Evolutionary conservation across 2,797 vertebrate genomes (phyloP).

Genomic region (Sylvia borin): DNA sequence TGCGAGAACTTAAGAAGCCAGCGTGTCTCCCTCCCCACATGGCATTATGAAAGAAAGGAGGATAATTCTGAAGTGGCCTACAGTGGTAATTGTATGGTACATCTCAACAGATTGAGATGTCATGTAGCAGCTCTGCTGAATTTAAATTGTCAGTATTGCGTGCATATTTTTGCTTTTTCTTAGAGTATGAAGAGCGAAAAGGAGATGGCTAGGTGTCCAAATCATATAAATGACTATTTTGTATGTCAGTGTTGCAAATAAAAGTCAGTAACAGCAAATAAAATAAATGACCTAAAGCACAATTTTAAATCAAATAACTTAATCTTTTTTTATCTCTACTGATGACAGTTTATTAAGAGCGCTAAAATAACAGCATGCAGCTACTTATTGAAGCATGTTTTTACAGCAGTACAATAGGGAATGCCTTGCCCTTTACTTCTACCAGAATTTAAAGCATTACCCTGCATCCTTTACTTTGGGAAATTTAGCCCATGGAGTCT

Average conservation of each 20-base stretch:
- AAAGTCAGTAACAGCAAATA: background rate
- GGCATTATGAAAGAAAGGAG: constrained; percentile 22
- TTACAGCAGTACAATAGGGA: background rate
- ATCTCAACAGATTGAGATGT: constrained; percentile 55
- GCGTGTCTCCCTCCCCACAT: background rate
- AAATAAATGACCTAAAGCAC: background rate
- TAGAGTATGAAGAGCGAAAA: background rate
- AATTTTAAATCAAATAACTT: constrained; percentile 20
- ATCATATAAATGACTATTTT: background rate
- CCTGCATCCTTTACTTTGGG: background rate
- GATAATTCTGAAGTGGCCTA: constrained; percentile 56
- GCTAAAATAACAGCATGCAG: background rate
- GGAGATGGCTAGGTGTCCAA: constrained; percentile 13
- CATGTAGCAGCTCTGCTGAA: background rate
- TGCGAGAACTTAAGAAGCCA: constrained; percentile 12
- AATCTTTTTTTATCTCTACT: background rate
- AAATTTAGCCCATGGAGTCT: background rate
- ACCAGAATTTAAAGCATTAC: background rate
- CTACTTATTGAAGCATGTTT: background rate
- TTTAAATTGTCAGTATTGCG: background rate
- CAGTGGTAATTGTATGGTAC: constrained; percentile 32
- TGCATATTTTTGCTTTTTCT: constrained; percentile 22
- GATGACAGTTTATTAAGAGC: background rate
- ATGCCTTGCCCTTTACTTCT: background rate
- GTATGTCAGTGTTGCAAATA: background rate